These are phyloP conservation scores for Avahi laniger DNA, from an alignment of 2,797 vertebrate species.

Conservation along the genomic window DNA sequence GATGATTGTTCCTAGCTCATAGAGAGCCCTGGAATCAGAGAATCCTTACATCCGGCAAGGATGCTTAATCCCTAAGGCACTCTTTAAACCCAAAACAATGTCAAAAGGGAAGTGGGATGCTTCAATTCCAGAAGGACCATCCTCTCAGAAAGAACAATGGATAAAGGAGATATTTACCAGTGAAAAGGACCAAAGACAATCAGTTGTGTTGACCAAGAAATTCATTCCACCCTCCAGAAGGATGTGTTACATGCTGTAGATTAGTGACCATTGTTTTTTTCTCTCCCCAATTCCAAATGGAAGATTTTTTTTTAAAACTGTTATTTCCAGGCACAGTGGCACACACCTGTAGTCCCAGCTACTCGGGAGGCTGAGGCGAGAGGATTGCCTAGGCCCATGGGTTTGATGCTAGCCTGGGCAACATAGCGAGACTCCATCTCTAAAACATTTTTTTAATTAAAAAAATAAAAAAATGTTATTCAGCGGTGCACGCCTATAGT, in stretches of 20 bases:
- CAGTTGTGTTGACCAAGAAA: conserved; percentile 21
- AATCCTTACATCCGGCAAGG: not conserved
- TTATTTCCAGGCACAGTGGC: not conserved
- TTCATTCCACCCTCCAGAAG: not conserved
- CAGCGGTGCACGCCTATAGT: not conserved
- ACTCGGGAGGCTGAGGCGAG: not conserved
- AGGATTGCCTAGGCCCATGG: not conserved
- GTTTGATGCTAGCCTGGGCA: not conserved
- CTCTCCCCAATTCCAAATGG: conserved; percentile 31
- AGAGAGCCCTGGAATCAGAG: not conserved
- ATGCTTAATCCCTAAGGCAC: not conserved
- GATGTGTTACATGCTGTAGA: not conserved
- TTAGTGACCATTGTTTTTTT: conserved; percentile 3
- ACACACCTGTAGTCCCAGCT: not conserved
- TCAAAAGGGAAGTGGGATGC: not conserved
- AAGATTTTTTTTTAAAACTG: not conserved
- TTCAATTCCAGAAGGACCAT: not conserved
- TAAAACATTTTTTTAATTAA: not conserved
- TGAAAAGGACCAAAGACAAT: not conserved
- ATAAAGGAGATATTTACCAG: not conserved
- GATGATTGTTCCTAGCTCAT: not conserved
- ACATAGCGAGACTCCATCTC: not conserved
- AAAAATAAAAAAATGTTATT: not conserved
- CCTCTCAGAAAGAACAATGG: conserved; percentile 11
- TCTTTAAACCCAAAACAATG: not conserved